Conservation (phyloP, 2,797 vertebrate species). For the Petrocephalus sullivani region DNA sequence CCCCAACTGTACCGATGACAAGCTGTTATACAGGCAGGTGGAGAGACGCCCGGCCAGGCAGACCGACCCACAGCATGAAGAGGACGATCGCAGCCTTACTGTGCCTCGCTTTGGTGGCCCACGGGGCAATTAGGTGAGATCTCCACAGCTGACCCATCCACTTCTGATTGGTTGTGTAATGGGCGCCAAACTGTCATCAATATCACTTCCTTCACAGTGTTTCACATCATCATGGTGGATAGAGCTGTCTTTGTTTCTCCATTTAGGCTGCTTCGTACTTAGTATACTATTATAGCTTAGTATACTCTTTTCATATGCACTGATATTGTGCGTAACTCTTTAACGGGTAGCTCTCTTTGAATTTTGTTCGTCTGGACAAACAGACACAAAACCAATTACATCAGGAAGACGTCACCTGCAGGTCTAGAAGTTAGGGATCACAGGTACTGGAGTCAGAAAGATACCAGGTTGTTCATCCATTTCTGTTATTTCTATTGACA, state of each 20-base stretch:
- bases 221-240: neutral
- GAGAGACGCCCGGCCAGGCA: neutral
- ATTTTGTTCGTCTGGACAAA: neutral
- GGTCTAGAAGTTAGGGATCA: neutral
- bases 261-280: neutral
- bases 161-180: neutral
- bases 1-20: neutral
- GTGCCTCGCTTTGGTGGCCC: neutral
- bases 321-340: neutral
- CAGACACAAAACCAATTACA: neutral
- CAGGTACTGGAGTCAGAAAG: neutral
- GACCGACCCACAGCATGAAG: conserved; percentile 31
- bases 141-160: neutral
- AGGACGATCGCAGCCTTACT: conserved; percentile 26
- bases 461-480: neutral
- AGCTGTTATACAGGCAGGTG: neutral
- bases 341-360: neutral
- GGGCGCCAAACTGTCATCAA: neutral
- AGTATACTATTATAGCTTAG: neutral
- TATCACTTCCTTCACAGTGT: neutral
- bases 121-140: conserved; percentile 39
- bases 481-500: neutral
- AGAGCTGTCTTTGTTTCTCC: neutral
- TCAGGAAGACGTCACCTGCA: neutral
- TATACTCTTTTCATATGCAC: neutral